phyloP scores from a whole-genome alignment of 2,113 vertebrate species.

The Nothobranchius kuhntae region DNA sequence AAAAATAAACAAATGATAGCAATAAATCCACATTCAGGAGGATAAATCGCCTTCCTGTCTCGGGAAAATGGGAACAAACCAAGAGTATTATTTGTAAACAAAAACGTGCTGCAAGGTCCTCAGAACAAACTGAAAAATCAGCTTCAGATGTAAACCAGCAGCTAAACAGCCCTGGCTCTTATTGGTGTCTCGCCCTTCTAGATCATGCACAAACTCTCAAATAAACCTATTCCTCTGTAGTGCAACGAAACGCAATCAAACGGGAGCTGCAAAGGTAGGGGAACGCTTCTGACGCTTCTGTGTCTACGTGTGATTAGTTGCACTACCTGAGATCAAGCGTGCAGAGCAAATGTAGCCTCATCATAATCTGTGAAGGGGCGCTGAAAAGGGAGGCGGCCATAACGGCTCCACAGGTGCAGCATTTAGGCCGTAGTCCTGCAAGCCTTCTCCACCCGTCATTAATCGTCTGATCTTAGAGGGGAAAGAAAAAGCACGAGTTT shows the following conservation, averaged over 20 bases:
- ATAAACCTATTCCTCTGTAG: conserved; percentile 46
- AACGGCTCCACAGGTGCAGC: conserved; percentile 42
- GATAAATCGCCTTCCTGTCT: neutral
- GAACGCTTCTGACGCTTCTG: conserved; percentile 41
- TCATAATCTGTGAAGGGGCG: conserved; percentile 55
- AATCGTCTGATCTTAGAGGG: conserved; percentile 67
- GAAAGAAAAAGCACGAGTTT: conserved; percentile 47
- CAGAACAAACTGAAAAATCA: conserved; percentile 39
- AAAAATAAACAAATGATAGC: conserved; percentile 18
- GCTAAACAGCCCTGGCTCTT: conserved; percentile 47
- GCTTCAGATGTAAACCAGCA: conserved; percentile 58
- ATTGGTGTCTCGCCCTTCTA: conserved; percentile 48
- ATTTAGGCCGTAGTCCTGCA: conserved; percentile 49
- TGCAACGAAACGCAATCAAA: conserved; percentile 36
- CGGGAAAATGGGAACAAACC: conserved; percentile 7
- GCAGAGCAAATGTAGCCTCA: conserved; percentile 58
- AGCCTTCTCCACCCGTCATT: conserved; percentile 66
- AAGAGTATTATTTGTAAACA: neutral
- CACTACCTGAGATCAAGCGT: conserved; percentile 66
- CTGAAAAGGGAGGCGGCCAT: conserved; percentile 48
- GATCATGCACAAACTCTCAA: conserved; percentile 47
- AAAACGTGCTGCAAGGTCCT: conserved; percentile 36
- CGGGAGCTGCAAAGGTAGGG: conserved; percentile 24
- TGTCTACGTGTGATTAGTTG: conserved; percentile 71
- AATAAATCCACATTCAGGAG: conserved; percentile 7